Percentiles rank a stretch among this genome's conserved stretches.
Evolutionary conservation across 2,797 vertebrate species (phyloP).

Genomic region (Diplodus sargus): DNA sequence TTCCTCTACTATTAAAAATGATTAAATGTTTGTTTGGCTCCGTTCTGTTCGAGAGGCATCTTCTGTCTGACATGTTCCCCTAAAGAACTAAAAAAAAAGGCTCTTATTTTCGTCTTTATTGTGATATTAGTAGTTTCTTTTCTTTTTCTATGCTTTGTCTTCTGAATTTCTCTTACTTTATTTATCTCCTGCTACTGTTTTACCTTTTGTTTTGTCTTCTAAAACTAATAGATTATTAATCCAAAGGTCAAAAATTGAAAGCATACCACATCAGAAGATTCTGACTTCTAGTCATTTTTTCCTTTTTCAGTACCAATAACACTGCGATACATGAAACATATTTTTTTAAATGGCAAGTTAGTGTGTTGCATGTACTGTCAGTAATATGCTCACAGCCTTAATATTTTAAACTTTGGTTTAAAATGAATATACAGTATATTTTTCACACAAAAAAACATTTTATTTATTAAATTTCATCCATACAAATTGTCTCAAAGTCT

Average conservation of each 20-base stretch:
- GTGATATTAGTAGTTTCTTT: neutral
- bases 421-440: too few relatives aligned
- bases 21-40: conserved; percentile 7
- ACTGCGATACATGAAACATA: too few relatives aligned
- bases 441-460: too few relatives aligned
- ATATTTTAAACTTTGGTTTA: too few relatives aligned
- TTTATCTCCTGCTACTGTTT: neutral
- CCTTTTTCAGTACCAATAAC: too few relatives aligned
- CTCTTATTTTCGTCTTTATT: neutral
- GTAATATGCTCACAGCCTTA: neutral
- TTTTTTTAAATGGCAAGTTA: too few relatives aligned
- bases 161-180: neutral
- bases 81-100: neutral
- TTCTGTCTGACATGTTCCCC: neutral
- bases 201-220: neutral
- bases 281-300: too few relatives aligned
- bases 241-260: neutral
- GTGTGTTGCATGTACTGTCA: too few relatives aligned
- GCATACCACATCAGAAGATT: too few relatives aligned
- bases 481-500: too few relatives aligned
- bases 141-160: neutral
- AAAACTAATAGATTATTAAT: neutral
- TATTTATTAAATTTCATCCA: too few relatives aligned
- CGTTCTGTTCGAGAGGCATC: neutral
- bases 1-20: neutral